Base-by-base conservation (phyloP, 2,113 vertebrate species). In the Microcebus tavaratra region DNA sequence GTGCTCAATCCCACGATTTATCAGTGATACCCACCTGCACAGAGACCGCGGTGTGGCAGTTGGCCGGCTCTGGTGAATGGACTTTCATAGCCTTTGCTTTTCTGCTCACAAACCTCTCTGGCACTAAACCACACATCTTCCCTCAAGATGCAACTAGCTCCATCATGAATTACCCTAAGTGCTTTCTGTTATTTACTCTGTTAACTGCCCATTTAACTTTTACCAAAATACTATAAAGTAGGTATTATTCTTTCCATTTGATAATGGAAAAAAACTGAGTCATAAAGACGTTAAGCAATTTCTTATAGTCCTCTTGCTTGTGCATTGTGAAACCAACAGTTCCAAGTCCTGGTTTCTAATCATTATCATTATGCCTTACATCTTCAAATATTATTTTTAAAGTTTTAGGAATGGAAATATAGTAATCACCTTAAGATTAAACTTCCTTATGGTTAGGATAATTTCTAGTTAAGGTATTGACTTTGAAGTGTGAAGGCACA, bases 401-500 rank as follows among this genome's bases (percentile, higher is more conserved):
- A 72, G 29, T 21, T 78, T 10, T 31, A 83, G 23, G 29, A 88
- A 91, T 88, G 45, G 39, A 86, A 89, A 73, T 90, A 65, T 4
- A 91, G 12, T 73, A 78, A 94, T 70, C 70, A 92, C 11, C 3
- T 63, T 59, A 80, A 11, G 18, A 94, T 57, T 70, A 86, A 73
- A 48, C 23, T 31, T 57, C 50, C 63, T 88, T 70, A 80, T 53
- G 36, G 42, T 79, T 76, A 75, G 70, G 85, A 78, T 92, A 90
- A 83, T 79, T 78, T 95, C 88, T 94, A 82, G 53, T 59, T 96
- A 86, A 90, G 42, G 7, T 90, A 70, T 21, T 82, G 87, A 81
- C 65, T 96, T 75, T 93, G 87, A 97, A 96, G 57, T 70, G 4
- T 68, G 63, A 85, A 95, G 59, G 11, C 42, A 87, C 34, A 65